Evolutionary conservation across 2,797 vertebrate species (phyloP), one percentile per base, ranked within the genome.

Genomic region (Acanthis flammea): DNA sequence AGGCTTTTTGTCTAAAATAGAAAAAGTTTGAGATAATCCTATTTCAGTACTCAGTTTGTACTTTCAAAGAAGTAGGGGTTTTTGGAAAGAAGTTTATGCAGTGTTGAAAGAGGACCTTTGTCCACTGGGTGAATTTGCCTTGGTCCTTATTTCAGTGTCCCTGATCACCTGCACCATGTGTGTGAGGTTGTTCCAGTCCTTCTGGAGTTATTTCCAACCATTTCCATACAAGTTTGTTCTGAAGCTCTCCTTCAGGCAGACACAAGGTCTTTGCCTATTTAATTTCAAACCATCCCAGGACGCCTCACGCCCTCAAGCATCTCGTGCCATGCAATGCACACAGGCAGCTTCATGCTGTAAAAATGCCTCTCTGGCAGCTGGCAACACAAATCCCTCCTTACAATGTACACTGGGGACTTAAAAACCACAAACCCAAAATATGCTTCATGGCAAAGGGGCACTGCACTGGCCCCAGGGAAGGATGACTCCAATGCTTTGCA

Each of bases 331-430:
- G 85, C 81, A 88, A 37, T 6, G 39, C 65, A 88, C 55, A 42
- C 78, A 66, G 45, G 66, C 66, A 86, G 48, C 60, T 79, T 41
- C 78, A 57, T 31, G 61, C 78, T 61, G 30, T 53, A 86, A 79
- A 90, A 93, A 61, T 9, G 65, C 14, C 30, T 37, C 41, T 73
- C 71, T 66, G 68, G 68, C 78, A 85, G 78, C 91, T 74, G 68
- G 85, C 68, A 94, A 87, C 67, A 77, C 72, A 94, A 82, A 80
- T 45, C 53, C 39, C 81, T 63, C 60, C 39, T 79, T 47, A n/a
- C 5, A 42, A 1, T 8, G 19, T 25, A 67, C 42, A 39, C 37
- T 28, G 4, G 2, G 71, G 63, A 73, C 63, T 63, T 33, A 53
- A 53, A 85, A 89, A 24, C 7, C 50, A 51, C n/a, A 67, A 77